These are phyloP conservation scores for Microplitis demolitor DNA, from an alignment of 1,140 invertebrate species.

Conservation along the genomic window DNA sequence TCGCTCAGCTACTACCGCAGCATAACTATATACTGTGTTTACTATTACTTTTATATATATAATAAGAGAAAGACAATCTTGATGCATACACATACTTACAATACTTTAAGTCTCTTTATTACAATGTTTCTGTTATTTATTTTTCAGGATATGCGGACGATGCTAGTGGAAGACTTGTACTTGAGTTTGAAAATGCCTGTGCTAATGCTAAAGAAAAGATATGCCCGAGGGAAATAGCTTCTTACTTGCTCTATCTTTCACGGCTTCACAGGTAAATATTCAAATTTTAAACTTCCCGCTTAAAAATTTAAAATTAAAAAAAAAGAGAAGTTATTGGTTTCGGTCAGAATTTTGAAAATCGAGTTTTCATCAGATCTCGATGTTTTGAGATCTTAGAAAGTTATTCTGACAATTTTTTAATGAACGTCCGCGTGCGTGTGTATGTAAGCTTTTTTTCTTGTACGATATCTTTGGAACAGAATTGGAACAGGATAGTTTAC, in stretches of 20 bases:
- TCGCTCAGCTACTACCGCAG: neutral
- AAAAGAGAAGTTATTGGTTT: neutral
- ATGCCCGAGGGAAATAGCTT: constrained; percentile 52
- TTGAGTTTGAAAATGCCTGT: constrained; percentile 52
- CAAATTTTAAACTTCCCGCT: neutral
- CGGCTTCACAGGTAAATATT: constrained; percentile 52
- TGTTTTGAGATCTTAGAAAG: too few relatives aligned
- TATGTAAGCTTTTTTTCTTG: too few relatives aligned
- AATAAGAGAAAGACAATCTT: too few relatives aligned
- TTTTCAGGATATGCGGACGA: constrained; percentile 48
- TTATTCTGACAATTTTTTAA: too few relatives aligned
- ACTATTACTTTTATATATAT: too few relatives aligned
- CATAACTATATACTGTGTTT: neutral
- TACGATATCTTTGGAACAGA: too few relatives aligned
- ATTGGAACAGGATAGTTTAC: too few relatives aligned
- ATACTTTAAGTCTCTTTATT: neutral
- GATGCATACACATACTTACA: too few relatives aligned
- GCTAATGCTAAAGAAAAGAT: constrained; percentile 42
- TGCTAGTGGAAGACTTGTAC: constrained; percentile 45
- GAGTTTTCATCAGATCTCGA: too few relatives aligned
- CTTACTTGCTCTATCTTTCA: constrained; percentile 57
- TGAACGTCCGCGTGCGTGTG: too few relatives aligned
- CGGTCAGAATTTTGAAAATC: too few relatives aligned
- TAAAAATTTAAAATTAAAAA: neutral
- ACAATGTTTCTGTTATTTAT: constrained; percentile 23